Evolutionary conservation across 2,797 vertebrate genomes (phyloP), one percentile per base, ranked within the genome.

Genomic region (Psittacula echo): DNA sequence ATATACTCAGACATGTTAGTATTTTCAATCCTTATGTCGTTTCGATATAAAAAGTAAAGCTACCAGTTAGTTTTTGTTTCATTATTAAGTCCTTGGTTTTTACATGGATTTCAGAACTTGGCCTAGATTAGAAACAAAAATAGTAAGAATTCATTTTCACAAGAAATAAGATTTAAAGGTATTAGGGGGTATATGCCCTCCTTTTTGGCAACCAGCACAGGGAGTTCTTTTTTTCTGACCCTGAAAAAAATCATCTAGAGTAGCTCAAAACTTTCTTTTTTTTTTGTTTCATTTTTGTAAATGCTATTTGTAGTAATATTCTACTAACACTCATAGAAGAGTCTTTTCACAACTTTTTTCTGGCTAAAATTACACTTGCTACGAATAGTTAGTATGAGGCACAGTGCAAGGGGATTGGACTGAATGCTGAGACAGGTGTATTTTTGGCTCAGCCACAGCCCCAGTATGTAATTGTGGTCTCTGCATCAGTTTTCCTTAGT

Each of bases 31-130:
- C 85, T 96, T 90, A 77, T 93, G 78, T 92, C 86, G 39, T 94
- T 95, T 95, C 89, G 75, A 91, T 94, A 74, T 90, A 94, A 97
- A 96, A 96, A 96, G 92, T 93, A 89, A 95, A 94, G 53, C 91
- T 78, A 97, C 42, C 54, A 41, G 80, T 93, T 94, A 93, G 95
- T 93, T 96, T 95, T 91, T 94, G 80, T 91, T 95, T 95, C 95
- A 87, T 93, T 94, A 94, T 88, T 95, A 94, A 95, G 84, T 72
- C 81, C 68, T 92, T 80, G 90, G 30, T 94, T 96, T 96, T 96
- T 83, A 91, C 75, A 95, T 90, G 91, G 93, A 94, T 96, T 97
- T 96, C 74, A 95, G 96, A 95, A 96, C 94, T 94, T 95, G 95
- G 67, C 91, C 90, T 96, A 94, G 83, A 95, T 94, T 89, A 92